These are phyloP conservation scores for Triplophysa yarkandensis DNA, from an alignment of 2,797 vertebrate species.

Conservation along the genomic window DNA sequence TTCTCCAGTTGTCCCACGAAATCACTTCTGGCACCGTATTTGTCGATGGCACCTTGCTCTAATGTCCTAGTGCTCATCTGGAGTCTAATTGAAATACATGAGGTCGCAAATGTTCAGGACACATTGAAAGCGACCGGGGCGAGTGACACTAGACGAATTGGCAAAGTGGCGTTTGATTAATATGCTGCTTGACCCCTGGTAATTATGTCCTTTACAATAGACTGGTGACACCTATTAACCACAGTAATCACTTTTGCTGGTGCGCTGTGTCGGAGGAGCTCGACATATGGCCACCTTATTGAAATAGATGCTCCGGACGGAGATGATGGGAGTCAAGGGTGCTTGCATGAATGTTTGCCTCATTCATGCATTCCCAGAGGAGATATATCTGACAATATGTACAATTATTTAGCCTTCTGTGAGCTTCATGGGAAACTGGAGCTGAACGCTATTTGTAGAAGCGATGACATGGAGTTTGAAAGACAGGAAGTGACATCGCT, in stretches of 20 bases:
- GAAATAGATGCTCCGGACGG: conserved; percentile 57
- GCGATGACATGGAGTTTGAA: conserved; percentile 65
- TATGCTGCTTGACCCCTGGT: conserved; percentile 58
- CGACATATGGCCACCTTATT: conserved; percentile 66
- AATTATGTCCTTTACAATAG: conserved; percentile 55
- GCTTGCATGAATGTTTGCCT: conserved; percentile 62
- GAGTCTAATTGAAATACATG: conserved; percentile 57
- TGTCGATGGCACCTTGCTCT: conserved; percentile 13
- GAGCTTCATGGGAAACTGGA: conserved; percentile 65
- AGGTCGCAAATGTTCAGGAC: conserved; percentile 34
- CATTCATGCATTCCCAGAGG: conserved; percentile 60
- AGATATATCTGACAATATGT: conserved; percentile 61
- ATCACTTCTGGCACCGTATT: conserved; percentile 23
- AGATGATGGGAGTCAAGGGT: conserved; percentile 54
- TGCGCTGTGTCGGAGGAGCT: conserved; percentile 50
- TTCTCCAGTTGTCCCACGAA: neutral
- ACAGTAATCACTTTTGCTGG: conserved; percentile 56
- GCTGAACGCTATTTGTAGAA: conserved; percentile 65
- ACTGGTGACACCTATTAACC: conserved; percentile 57
- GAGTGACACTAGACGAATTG: conserved; percentile 46
- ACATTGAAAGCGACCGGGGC: conserved; percentile 41
- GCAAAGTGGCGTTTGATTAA: conserved; percentile 58
- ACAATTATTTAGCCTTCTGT: conserved; percentile 64
- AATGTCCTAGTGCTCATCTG: conserved; percentile 54
- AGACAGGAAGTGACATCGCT: conserved; percentile 77